Base-by-base conservation (phyloP, 2,113 vertebrate genomes). In the Phalacrocorax carbo region DNA sequence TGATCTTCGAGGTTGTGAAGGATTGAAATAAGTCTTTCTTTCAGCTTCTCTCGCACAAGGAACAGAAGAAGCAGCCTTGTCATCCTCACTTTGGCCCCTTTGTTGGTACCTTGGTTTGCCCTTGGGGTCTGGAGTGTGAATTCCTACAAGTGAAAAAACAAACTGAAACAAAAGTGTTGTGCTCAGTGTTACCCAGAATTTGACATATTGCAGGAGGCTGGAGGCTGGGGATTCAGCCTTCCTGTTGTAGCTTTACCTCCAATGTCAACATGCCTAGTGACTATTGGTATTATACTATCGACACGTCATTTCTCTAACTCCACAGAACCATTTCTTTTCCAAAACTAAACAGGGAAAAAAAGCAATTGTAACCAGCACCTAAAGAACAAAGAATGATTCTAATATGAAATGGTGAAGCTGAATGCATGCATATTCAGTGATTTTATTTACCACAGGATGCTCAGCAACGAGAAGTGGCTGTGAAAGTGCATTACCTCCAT, bases 401-500 rank as follows among this genome's bases (percentile, higher is more conserved):
- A 51, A 51, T 51, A 51, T 51, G 14, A 51, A 14, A 25, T 51
- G 49, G 49, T 51, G 23, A 51, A 7, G 23, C 14, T 25, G 13
- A 13, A 14, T 25, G 49, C 22, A 5, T 51, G 49, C 49, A 13
- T 32, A 55, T 32, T 32, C 29, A 19, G 29, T 19, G 18, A 55
- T 55, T 55, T 32, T 34, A 34, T 66, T 23, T 38, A 55, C 30
- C 46, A 88, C 7, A 17, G 9, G 8, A 83, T 75, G 65, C n/a
- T 61, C 38, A 55, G 65, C 49, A 49, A 15, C 22, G 22, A 83
- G 38, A 55, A 55, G 65, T 7, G 20, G 15, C 69, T 26, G 7
- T 51, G 72, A 42, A 57, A 75, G 66, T 51, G 78, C 8, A 89
- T 96, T 82, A 98, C 98, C 97, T 98, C 96, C 97, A 76, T 97